A percentile compares a stretch with the other conserved stretches of the same genome.
Evolutionary conservation across 1,140 invertebrate genomes (phyloP).

Genomic region (Ganaspis sp.): DNA sequence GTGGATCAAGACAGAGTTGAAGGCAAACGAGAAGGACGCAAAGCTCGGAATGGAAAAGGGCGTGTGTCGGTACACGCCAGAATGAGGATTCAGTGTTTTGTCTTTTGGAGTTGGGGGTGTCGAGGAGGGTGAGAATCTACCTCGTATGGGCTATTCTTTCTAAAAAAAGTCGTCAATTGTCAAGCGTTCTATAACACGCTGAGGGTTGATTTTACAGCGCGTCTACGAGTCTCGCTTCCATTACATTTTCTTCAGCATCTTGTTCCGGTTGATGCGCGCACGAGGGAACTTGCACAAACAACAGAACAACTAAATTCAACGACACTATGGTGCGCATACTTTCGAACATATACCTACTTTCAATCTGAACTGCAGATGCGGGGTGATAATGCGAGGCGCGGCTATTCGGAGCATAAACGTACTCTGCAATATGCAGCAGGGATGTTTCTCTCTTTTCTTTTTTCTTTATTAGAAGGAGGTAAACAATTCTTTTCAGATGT

Average conservation of each 20-base stretch:
- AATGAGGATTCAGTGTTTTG: constrained; percentile 75
- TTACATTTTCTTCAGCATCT: constrained; percentile 50
- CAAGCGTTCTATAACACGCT: constrained; percentile 60
- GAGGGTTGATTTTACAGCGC: constrained; percentile 64
- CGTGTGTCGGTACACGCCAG: constrained; percentile 67
- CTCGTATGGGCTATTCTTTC: constrained; percentile 71
- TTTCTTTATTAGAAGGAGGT: constrained; percentile 54
- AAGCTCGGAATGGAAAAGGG: constrained; percentile 46
- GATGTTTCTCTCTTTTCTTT: background rate
- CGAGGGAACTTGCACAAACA: background rate
- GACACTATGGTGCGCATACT: constrained; percentile 22
- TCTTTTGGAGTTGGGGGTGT: constrained; percentile 62
- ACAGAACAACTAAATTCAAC: constrained; percentile 18
- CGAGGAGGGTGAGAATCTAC: constrained; percentile 62
- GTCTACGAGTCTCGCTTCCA: constrained; percentile 49
- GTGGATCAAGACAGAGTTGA: constrained; percentile 49
- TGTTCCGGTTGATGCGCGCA: constrained; percentile 34
- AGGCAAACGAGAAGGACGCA: constrained; percentile 46
- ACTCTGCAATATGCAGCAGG: background rate
- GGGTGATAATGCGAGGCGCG: constrained; percentile 37
- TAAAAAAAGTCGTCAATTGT: constrained; percentile 75
- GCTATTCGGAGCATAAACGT: constrained; percentile 25
- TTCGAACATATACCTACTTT: constrained; percentile 25
- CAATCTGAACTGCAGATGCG: constrained; percentile 39
- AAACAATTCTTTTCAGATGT: background rate